These are phyloP conservation scores for Nycteola revayana DNA, from an alignment of 2,888 invertebrate genomes.

Conservation along the genomic window DNA sequence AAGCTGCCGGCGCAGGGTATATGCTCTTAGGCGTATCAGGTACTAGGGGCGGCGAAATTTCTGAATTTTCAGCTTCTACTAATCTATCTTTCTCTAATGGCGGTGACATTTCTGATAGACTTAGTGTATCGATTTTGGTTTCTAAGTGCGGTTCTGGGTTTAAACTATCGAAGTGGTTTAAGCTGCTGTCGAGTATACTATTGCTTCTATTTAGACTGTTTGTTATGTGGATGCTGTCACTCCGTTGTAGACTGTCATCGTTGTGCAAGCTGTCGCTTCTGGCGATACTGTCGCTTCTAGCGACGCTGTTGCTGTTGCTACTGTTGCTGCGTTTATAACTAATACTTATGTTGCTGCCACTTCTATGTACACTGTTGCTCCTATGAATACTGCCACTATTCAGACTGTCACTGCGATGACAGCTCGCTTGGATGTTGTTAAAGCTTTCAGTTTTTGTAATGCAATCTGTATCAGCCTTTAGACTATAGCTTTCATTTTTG, in stretches of 20 bases:
- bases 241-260: conserved; percentile 20
- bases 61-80: conserved; percentile 35
- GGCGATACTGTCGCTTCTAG: background rate
- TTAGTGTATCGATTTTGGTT: conserved; percentile 47
- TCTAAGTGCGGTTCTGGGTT: conserved; percentile 28
- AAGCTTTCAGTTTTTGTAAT: background rate
- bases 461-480: background rate
- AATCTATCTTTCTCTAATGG: conserved; percentile 42
- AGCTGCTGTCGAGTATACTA: conserved; percentile 19
- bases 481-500: background rate
- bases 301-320: conserved; percentile 2
- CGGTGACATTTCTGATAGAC: conserved; percentile 58
- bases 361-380: background rate
- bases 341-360: too few species aligned
- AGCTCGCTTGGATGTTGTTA: background rate
- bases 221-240: conserved; percentile 21
- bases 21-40: conserved; percentile 44
- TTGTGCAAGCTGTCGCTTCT: conserved; percentile 21
- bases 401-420: background rate
- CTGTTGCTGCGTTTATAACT: too few species aligned
- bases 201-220: conserved; percentile 26
- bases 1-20: conserved; percentile 21
- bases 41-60: conserved; percentile 54
- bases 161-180: conserved; percentile 7
- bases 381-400: background rate